These are phyloP conservation scores for Circaetus gallicus DNA, from an alignment of 2,113 vertebrate species.

Conservation along the genomic window DNA sequence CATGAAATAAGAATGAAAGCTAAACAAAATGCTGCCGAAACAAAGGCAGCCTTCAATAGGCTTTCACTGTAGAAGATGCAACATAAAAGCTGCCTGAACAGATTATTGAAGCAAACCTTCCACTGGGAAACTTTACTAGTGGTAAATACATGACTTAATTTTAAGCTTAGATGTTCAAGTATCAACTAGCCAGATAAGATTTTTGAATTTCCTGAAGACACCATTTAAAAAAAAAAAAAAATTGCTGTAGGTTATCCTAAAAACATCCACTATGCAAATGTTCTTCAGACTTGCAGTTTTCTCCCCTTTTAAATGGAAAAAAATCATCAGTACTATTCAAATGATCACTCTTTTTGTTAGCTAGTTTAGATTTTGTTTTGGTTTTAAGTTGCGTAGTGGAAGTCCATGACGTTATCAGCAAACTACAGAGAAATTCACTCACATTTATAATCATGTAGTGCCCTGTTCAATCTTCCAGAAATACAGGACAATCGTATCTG, in stretches of 20 bases:
- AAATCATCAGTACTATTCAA: not conserved
- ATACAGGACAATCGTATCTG: not conserved
- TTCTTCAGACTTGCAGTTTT: not conserved
- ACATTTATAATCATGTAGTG: not conserved
- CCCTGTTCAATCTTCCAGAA: not conserved
- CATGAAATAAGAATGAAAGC: not conserved
- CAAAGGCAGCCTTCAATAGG: not conserved
- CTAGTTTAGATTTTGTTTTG: not conserved
- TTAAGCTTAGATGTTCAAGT: not conserved
- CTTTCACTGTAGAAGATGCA: not conserved
- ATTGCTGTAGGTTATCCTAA: not conserved
- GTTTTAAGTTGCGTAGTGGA: not conserved
- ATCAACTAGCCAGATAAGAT: not conserved
- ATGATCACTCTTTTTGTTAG: not conserved
- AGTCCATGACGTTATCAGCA: not conserved
- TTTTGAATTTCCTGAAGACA: not conserved
- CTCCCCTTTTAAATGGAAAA: not conserved
- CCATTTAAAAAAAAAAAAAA: not conserved
- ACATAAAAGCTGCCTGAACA: not conserved
- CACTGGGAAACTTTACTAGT: not conserved
- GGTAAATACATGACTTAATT: not conserved
- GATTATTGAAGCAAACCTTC: not conserved
- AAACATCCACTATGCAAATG: not conserved
- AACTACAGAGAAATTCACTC: not conserved
- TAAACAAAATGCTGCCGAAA: not conserved